Evolutionary conservation across 2,888 invertebrate species (phyloP), one percentile per base, ranked within the genome.

Genomic region (Caenorhabditis drosophilae): DNA sequence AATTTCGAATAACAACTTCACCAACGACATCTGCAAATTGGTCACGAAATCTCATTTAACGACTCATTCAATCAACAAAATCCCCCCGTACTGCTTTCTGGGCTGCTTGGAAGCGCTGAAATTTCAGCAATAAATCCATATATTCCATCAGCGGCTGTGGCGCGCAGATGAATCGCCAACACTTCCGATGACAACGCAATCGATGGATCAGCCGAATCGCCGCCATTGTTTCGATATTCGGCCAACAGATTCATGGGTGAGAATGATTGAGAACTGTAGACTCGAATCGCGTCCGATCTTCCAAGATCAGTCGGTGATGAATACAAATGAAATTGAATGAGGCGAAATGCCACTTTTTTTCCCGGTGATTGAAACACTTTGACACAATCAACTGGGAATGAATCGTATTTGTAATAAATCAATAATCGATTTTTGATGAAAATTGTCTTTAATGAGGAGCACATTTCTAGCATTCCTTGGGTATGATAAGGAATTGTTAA

Each of bases 61-160:
- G n/a, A 12, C n/a, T n/a, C 36, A 36, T 36, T 4, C 15, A 12
- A 12, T 36, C n/a, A 9, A 36, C 7, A n/a, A 36, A 36, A 45
- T n/a, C n/a, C n/a, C n/a, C n/a, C n/a, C 60, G 47, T 9, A 55
- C 57, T 38, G 1, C 50, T 25, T 36, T 70, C 70, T 7, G 73
- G 57, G 35, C 55, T 58, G 25, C 72, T 59, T 4, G 98, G 97
- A 38, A 96, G 86, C 0, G 94, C 93, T 0, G 96, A 91, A 49
- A 98, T 89, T 87, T 98, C 97, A 16, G 97, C 98, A 68, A 98
- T 91, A 83, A 98, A 98, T 23, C 98, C 98, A 84, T 94, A 91
- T 16, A 89, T 88, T n/a, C 90, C 90, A 26, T 93, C 92, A 1
- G 96, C 96, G 23, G 96, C 94, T 75, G 94, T 95, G 0, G 95